phyloP scores from a whole-genome alignment of 2,888 invertebrate genomes.

The Lycophotia porphyrea region DNA sequence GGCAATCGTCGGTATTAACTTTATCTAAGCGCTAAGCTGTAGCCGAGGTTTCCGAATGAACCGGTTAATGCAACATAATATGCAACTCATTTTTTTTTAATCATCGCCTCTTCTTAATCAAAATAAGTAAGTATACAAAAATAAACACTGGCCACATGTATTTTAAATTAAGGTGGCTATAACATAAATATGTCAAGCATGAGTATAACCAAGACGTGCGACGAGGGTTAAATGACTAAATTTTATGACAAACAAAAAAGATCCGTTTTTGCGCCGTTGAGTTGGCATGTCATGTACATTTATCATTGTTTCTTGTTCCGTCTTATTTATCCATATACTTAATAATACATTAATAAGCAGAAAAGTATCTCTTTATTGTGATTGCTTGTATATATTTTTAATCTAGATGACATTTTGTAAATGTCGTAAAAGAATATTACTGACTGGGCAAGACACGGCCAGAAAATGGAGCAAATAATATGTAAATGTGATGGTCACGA shows the following conservation, averaged over 20 bases:
- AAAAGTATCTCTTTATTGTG: constrained; percentile 15
- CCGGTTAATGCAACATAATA: constrained; percentile 23
- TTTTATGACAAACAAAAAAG: constrained; percentile 33
- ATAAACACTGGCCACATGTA: neutral
- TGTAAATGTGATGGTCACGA: constrained; percentile 25
- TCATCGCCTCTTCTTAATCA: neutral
- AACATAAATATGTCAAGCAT: constrained; percentile 24
- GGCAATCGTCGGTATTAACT: constrained; percentile 26
- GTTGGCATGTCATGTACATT: constrained; percentile 19
- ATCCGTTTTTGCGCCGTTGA: constrained; percentile 27
- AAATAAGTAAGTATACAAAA: neutral
- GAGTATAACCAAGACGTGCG: constrained; percentile 34
- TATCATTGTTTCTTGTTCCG: constrained; percentile 6
- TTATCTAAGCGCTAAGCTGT: constrained; percentile 19
- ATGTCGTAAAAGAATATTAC: constrained; percentile 7
- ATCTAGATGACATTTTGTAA: constrained; percentile 16
- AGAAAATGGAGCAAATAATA: constrained; percentile 41
- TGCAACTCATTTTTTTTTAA: constrained; percentile 4
- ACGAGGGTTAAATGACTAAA: constrained; percentile 30
- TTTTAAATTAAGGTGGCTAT: constrained; percentile 14
- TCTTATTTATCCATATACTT: constrained; percentile 13
- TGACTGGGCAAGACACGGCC: neutral
- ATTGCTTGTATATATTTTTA: neutral
- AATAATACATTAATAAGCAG: constrained; percentile 11
- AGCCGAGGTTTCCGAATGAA: constrained; percentile 27